Conservation (phyloP, 2,797 vertebrate genomes). For the Halcyon leucocephala region DNA sequence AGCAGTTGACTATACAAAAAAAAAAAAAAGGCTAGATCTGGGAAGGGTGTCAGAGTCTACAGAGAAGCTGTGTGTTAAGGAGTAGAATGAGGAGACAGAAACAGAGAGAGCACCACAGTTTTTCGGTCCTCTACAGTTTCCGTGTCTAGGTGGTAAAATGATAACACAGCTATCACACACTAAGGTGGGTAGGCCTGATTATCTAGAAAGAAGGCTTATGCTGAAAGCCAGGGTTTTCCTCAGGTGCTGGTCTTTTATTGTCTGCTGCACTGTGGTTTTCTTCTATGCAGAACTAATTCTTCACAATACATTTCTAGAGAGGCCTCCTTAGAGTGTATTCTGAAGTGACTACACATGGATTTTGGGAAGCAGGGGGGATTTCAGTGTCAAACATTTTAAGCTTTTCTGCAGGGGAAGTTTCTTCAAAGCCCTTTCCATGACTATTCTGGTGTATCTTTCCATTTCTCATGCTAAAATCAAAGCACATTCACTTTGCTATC, state of each 20-base stretch:
- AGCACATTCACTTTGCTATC: conserved; percentile 26
- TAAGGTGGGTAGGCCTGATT: not conserved
- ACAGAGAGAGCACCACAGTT: fast-evolving
- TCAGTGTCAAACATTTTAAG: conserved; percentile 45
- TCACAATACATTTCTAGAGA: not conserved
- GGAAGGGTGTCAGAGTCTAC: not conserved
- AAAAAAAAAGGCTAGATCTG: not conserved
- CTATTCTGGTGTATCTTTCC: conserved; percentile 35
- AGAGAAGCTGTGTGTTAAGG: not conserved
- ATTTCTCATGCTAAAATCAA: conserved; percentile 54
- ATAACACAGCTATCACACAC: not conserved
- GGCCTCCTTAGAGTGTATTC: conserved; percentile 11
- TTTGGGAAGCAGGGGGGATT: conserved; percentile 16
- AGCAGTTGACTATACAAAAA: not conserved
- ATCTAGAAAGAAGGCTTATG: not conserved
- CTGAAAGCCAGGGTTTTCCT: conserved; percentile 7
- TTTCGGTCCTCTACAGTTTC: not conserved
- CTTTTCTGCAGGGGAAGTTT: conserved; percentile 33
- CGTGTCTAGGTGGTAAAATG: not conserved
- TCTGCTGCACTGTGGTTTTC: not conserved
- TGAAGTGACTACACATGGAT: conserved; percentile 1
- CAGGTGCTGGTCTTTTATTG: not conserved
- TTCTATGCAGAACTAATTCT: not conserved
- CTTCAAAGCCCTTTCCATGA: conserved; percentile 32
- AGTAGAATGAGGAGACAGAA: not conserved